Conservation (phyloP, 2,113 vertebrate genomes). For the Bufo bufo region DNA sequence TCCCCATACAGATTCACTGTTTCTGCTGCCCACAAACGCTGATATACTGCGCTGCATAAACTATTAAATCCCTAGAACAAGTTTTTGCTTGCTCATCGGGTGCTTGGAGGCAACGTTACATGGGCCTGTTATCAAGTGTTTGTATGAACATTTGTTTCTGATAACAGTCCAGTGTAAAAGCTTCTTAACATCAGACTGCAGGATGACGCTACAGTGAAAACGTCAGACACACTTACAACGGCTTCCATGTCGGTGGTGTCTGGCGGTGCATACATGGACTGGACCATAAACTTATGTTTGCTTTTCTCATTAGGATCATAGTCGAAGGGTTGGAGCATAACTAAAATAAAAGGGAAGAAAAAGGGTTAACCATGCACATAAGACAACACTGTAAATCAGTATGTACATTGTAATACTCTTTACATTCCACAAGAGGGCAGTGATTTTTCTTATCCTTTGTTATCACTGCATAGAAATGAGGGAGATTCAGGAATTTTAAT, state of each 20-base stretch:
- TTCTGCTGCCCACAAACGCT: too few species aligned
- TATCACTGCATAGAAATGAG: background rate
- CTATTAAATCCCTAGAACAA: too few species aligned
- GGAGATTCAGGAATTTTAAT: background rate
- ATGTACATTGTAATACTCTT: background rate
- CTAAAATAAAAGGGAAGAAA: conserved; percentile 73
- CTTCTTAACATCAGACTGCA: too few species aligned
- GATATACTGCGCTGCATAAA: too few species aligned
- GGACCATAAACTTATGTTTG: conserved; percentile 99
- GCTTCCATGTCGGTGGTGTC: conserved; percentile 99
- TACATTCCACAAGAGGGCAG: background rate
- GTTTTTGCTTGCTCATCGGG: too few species aligned
- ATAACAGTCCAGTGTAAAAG: too few species aligned
- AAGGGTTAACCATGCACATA: background rate
- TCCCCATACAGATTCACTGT: too few species aligned
- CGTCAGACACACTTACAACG: conserved; percentile 84
- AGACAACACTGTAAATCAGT: background rate
- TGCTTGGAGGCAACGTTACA: too few species aligned
- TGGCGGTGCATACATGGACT: conserved; percentile 92
- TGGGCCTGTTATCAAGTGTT: too few species aligned
- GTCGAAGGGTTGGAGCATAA: conserved; percentile 99
- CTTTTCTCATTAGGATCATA: conserved; percentile 99
- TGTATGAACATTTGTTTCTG: too few species aligned
- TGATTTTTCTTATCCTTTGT: too few species aligned
- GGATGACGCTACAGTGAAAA: background rate